Evolutionary conservation across 2,888 invertebrate genomes (phyloP).

Genomic region (Hoplodrina ambigua): DNA sequence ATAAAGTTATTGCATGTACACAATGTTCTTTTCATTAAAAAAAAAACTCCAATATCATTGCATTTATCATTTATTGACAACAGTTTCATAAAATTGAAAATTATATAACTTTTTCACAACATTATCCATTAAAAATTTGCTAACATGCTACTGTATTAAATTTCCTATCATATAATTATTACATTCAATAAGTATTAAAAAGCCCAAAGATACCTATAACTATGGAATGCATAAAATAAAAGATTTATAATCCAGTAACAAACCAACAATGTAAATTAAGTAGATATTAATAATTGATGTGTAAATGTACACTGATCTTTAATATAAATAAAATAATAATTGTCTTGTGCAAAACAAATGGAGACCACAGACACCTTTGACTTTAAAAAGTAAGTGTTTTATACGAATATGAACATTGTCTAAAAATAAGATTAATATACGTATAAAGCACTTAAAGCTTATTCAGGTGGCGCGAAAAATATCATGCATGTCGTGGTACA

Average conservation of each 20-base stretch:
- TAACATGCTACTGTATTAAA: slow-evolving; percentile 51
- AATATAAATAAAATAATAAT: slow-evolving; percentile 16
- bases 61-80: slow-evolving; percentile 77
- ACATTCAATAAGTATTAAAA: slow-evolving; percentile 57
- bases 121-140: slow-evolving; percentile 55
- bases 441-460: not conserved
- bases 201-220: slow-evolving; percentile 54
- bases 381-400: not conserved
- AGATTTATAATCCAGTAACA: slow-evolving; percentile 43
- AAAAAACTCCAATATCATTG: slow-evolving; percentile 41
- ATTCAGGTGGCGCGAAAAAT: too few species aligned
- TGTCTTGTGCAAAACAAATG: slow-evolving; percentile 32
- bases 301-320: slow-evolving; percentile 22
- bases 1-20: slow-evolving; percentile 60
- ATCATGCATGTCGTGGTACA: too few species aligned
- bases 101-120: slow-evolving; percentile 63
- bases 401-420: not conserved
- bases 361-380: not conserved
- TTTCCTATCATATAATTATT: slow-evolving; percentile 46
- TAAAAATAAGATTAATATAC: not conserved
- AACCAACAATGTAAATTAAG: slow-evolving; percentile 29
- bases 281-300: slow-evolving; percentile 22
- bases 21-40: slow-evolving; percentile 32
- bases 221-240: slow-evolving; percentile 60
- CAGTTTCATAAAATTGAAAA: slow-evolving; percentile 80